Base-by-base conservation (phyloP, 2,113 vertebrate species). In the Cnemophilus loriae region DNA sequence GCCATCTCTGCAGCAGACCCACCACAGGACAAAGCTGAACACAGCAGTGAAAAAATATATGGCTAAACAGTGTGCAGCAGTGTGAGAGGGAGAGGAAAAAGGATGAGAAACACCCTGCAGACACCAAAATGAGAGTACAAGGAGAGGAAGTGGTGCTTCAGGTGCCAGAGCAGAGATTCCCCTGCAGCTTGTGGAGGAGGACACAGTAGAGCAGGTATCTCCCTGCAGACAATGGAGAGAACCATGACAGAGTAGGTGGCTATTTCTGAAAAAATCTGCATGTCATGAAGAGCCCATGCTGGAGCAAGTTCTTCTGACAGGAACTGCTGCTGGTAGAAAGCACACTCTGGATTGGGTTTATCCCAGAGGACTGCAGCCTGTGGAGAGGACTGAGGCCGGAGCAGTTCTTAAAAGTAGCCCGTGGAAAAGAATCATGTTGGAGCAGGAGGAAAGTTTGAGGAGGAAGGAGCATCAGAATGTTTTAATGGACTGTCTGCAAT, bases 1-100 rank as follows among this genome's bases (percentile, higher is more conserved):
- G 26, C 39, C 28, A 59, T 18, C 49, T 61, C 35, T 68, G 16
- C 39, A 83, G 28, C 33, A 63, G 24, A 32, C 12, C 6, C 23
- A 42, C 39, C 28, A 59, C 17, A 75, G 23, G 17, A 67, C 41
- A 90, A 90, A 75, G 39, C 13, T 67, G 28, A 71, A 18, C 7
- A 41, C 12, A 69, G 30, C 16, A 71, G 14, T 0, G 0, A 61
- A 92, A 77, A 52, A 60, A 28, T 23, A 60, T 3, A 41, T 11
- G 30, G 17, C 4, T 69, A 90, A 69, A 21, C 11, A 22, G 18
- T 26, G 9, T 1, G 3, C 14, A 78, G 42, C 28, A 85, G 10
- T 32, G 55, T 19, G 41, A 49, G 27, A 41, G 2, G 33, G 26
- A 67, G 11, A 75, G 6, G 6, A 4, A 14, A 39, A 56, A 22